Percentiles rank a stretch among this genome's conserved stretches.
Evolutionary conservation across 2,113 vertebrate species (phyloP).

Genomic region (Ochotona curzoniae): DNA sequence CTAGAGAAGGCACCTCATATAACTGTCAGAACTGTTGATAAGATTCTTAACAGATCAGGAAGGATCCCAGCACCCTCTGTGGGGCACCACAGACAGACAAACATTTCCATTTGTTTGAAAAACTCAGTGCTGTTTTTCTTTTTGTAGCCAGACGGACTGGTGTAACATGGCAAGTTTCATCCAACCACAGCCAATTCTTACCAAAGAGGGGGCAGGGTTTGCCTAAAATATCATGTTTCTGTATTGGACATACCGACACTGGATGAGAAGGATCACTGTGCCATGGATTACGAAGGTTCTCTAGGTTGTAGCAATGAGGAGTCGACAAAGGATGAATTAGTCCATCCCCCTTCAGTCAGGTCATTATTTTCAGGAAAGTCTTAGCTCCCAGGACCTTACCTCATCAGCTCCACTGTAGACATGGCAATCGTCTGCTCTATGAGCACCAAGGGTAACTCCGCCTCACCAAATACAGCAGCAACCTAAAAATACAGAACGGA

Average conservation of each 20-base stretch:
- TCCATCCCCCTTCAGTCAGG: neutral
- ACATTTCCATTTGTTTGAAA: conserved; percentile 47
- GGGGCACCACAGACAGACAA: conserved; percentile 27
- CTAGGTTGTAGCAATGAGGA: neutral
- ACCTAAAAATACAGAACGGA: neutral
- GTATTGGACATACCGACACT: accelerated
- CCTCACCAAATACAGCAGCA: neutral
- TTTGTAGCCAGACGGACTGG: neutral
- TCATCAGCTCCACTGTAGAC: neutral
- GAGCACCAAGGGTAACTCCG: neutral
- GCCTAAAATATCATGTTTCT: neutral
- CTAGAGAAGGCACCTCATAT: conserved; percentile 50
- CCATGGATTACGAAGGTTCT: neutral
- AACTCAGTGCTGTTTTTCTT: conserved; percentile 10
- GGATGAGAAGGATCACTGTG: neutral
- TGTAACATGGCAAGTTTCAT: neutral
- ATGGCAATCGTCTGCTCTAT: neutral
- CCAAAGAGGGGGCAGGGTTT: neutral
- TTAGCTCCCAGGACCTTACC: neutral
- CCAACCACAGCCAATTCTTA: neutral
- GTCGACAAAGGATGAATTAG: no score
- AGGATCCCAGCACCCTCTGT: no score
- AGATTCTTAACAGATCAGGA: conserved; percentile 59
- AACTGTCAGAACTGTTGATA: conserved; percentile 56
- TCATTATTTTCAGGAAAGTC: neutral